phyloP scores from a whole-genome alignment of 2,113 vertebrate species.

The Eptesicus fuscus region DNA sequence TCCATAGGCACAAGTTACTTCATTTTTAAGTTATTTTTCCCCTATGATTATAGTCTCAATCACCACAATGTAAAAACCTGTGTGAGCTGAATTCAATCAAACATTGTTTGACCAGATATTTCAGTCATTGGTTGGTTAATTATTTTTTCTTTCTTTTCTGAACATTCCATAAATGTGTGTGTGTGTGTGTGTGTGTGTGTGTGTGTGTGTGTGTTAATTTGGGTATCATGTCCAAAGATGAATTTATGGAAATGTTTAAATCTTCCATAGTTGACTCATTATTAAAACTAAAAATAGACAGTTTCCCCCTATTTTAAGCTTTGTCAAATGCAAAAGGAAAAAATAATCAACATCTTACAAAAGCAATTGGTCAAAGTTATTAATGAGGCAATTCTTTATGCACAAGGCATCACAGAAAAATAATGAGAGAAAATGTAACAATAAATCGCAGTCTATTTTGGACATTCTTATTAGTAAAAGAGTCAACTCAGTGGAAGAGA shows the following conservation, averaged over 20 bases:
- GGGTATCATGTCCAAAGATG: not conserved
- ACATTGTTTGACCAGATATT: not conserved
- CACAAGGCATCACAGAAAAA: conserved; percentile 60
- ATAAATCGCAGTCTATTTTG: conserved; percentile 65
- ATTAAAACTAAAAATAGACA: conserved; percentile 37
- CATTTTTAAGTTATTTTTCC: not conserved
- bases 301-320: conserved; percentile 21
- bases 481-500: conserved; percentile 34
- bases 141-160: not conserved
- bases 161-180: not conserved
- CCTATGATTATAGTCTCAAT: not conserved
- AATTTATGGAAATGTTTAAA: conserved; percentile 39
- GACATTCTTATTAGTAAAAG: conserved; percentile 68
- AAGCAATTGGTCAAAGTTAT: conserved; percentile 65
- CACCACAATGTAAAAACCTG: conserved; percentile 25
- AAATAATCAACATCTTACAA: conserved; percentile 56
- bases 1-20: not conserved
- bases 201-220: not conserved
- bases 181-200: not conserved
- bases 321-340: conserved; percentile 57
- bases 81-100: not conserved
- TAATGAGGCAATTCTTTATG: conserved; percentile 64
- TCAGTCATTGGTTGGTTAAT: not conserved
- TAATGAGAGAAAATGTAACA: conserved; percentile 68
- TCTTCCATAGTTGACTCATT: not conserved